Percentiles rank a stretch among this genome's conserved stretches.
Conservation (phyloP, 2,797 vertebrate species). For the Crocidura indochinensis region DNA sequence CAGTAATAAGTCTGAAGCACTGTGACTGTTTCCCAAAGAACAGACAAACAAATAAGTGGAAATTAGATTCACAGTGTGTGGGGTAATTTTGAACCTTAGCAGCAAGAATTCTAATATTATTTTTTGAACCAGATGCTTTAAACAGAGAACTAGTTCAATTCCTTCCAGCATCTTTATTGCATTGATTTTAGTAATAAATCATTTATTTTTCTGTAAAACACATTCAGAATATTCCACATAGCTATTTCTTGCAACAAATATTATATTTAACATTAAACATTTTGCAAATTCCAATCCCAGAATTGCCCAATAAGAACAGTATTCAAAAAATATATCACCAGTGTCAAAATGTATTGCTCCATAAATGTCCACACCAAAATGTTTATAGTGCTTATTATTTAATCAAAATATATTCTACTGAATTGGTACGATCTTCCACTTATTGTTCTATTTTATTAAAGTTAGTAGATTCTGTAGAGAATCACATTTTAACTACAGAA, state of each 20-base stretch:
- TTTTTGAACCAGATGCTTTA: not conserved
- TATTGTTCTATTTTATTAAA: conserved; percentile 55
- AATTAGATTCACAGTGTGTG: not conserved
- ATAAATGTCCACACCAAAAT: conserved; percentile 50
- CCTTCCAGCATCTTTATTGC: not conserved
- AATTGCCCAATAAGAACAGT: not conserved
- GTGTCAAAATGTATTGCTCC: conserved; percentile 51
- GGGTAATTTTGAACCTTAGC: not conserved
- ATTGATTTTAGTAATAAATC: not conserved
- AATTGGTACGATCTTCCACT: not conserved
- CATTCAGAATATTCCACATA: not conserved
- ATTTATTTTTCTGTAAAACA: conserved; percentile 14
- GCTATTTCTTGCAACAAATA: not conserved
- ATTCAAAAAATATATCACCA: not conserved
- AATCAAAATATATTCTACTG: conserved; percentile 65
- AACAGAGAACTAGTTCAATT: not conserved
- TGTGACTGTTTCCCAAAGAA: too few relatives aligned
- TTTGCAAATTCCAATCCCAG: not conserved
- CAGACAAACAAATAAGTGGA: too few relatives aligned
- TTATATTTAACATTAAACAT: not conserved
- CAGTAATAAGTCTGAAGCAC: too few relatives aligned
- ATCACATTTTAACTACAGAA: conserved; percentile 56
- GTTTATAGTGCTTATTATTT: conserved; percentile 68
- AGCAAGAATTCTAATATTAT: not conserved
- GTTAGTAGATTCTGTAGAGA: not conserved